Percentiles rank a stretch among this genome's conserved stretches.
Conservation (phyloP, 2,113 vertebrate species). For the Callocephalon fimbriatum region DNA sequence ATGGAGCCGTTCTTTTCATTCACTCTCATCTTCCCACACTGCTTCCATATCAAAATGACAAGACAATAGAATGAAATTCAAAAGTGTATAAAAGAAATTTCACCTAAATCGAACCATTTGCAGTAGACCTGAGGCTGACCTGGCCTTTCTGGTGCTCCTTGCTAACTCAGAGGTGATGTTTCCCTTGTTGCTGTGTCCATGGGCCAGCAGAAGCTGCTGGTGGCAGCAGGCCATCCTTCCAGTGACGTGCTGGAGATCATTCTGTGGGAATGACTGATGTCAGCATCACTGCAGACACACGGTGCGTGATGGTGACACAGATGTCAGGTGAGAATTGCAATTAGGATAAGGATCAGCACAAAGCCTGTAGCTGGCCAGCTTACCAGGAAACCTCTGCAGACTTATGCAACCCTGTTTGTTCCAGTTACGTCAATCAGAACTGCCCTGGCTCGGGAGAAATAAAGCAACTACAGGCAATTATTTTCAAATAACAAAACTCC, state of each 20-base stretch:
- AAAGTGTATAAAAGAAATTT: neutral
- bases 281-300: neutral
- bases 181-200: neutral
- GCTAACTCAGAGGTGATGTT: neutral
- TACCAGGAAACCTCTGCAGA: slow-evolving; percentile 28
- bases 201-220: neutral
- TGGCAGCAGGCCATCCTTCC: neutral
- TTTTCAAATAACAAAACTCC: slow-evolving; percentile 29
- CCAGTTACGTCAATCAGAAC: neutral
- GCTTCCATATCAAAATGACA: neutral
- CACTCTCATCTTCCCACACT: neutral
- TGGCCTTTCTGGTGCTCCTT: neutral
- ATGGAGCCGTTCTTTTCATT: neutral
- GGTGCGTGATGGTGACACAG: neutral
- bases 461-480: slow-evolving; percentile 5
- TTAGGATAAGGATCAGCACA: slow-evolving; percentile 15
- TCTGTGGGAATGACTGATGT: neutral
- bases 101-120: neutral
- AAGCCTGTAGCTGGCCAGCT: neutral
- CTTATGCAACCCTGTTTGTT: slow-evolving; percentile 35
- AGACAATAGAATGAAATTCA: neutral
- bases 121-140: neutral
- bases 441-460: neutral
- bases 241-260: neutral
- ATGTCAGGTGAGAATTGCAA: slow-evolving; percentile 43